These are phyloP conservation scores for Monochamus saltuarius DNA, from an alignment of 1,140 invertebrate species.

Conservation along the genomic window DNA sequence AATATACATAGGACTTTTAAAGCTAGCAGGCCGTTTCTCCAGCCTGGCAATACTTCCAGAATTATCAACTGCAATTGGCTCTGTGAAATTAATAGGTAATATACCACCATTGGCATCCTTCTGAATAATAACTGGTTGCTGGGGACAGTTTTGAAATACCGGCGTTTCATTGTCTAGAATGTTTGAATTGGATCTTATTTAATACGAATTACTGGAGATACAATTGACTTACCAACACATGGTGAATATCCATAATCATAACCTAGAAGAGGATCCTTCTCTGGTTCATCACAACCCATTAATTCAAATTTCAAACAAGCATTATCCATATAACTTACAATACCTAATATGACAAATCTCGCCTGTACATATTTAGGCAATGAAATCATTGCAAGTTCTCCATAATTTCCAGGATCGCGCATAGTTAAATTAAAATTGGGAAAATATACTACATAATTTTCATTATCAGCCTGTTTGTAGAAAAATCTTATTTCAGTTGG, in stretches of 20 bases:
- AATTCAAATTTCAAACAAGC: slow-evolving; percentile 95
- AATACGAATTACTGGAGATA: slow-evolving; percentile 9
- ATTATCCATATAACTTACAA: slow-evolving; percentile 95
- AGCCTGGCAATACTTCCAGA: slow-evolving; percentile 89
- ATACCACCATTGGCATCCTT: slow-evolving; percentile 84
- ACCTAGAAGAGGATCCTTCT: slow-evolving; percentile 77
- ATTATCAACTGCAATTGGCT: slow-evolving; percentile 90
- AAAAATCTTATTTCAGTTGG: slow-evolving; percentile 96
- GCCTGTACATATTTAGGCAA: slow-evolving; percentile 91
- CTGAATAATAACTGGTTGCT: slow-evolving; percentile 85
- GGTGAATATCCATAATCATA: slow-evolving; percentile 93
- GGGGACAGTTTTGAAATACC: slow-evolving; percentile 93
- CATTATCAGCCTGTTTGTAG: slow-evolving; percentile 90
- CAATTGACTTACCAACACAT: slow-evolving; percentile 75
- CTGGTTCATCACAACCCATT: slow-evolving; percentile 90
- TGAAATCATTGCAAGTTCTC: slow-evolving; percentile 93
- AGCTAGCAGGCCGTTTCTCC: slow-evolving; percentile 88
- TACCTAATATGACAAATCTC: slow-evolving; percentile 88
- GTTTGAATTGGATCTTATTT: not conserved
- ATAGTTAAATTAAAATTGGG: slow-evolving; percentile 93
- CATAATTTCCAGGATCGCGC: slow-evolving; percentile 91
- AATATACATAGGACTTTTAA: slow-evolving; percentile 83
- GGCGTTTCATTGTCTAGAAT: slow-evolving; percentile 87
- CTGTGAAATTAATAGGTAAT: slow-evolving; percentile 87
- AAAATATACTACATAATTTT: slow-evolving; percentile 95